Evolutionary conservation across 2,797 vertebrate species (phyloP), one percentile per base, ranked within the genome.

Genomic region (Ispidina lecontei): DNA sequence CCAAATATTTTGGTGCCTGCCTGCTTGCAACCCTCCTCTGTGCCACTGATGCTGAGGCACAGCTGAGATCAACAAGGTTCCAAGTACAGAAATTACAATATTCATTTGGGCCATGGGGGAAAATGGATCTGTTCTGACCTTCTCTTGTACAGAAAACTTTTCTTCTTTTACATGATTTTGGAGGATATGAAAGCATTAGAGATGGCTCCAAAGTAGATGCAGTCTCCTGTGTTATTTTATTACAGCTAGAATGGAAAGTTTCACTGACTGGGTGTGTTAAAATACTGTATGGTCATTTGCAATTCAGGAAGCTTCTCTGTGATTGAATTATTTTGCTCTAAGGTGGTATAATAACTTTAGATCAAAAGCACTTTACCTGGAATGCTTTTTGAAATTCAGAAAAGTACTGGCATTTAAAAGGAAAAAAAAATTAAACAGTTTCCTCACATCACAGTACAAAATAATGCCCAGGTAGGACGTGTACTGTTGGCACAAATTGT

Each of bases 381-480:
- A 84, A 84, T 73, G 70, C 65, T 79, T 88, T 58, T 59, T 82
- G 71, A 94, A 87, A 67, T 82, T 91, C 8, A 37, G 77, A 92
- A 72, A 88, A 89, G 59, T 70, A 79, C 56, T 90, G 56, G 47
- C 47, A 37, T 65, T 88, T 58, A n/a, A 84, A 72, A 93, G 51
- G 72, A n/a, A 71, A 87, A 89, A 18, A 58, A 79, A 86, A 85
- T 49, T 2, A 82, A 72, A 58, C 17, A 0, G 2, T 92, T 85
- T 91, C 60, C 28, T 88, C 31, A 41, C 28, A 70, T 19, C 4
- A 5, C 13, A n/a, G 28, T 63, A 25, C 31, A 43, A 69, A 86
- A 47, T 28, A 59, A 16, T 64, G 64, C 58, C 69, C 49, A 62
- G 78, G 65, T 60, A 47, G 56, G 54, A 46, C 39, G 46, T 22